phyloP scores from a whole-genome alignment of 2,113 vertebrate genomes.

The Synodontis membranacea region DNA sequence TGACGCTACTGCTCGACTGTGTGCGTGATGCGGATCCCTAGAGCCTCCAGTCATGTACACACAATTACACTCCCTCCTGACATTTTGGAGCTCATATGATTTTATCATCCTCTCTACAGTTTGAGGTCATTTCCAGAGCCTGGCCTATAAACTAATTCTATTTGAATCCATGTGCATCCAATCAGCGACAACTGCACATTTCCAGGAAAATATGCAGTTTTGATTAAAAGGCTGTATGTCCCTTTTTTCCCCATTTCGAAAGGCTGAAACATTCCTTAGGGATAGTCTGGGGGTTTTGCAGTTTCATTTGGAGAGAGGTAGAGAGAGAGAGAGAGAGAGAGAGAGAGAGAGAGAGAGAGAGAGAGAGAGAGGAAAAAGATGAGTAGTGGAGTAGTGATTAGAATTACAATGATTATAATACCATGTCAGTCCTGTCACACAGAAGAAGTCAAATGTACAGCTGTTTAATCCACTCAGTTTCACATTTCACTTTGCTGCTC shows the following conservation, averaged over 20 bases:
- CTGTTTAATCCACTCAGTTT: slow-evolving; percentile 43
- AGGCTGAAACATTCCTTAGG: slow-evolving; percentile 37
- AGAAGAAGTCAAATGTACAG: slow-evolving; percentile 37
- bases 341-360: neutral
- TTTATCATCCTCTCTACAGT: slow-evolving; percentile 33
- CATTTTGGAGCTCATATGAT: slow-evolving; percentile 26
- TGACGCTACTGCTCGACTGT: slow-evolving; percentile 8
- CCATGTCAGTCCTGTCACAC: slow-evolving; percentile 38
- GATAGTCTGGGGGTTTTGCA: slow-evolving; percentile 25
- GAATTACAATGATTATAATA: slow-evolving; percentile 40
- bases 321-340: neutral
- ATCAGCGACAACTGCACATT: slow-evolving; percentile 25
- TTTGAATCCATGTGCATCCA: slow-evolving; percentile 41
- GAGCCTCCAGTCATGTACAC: slow-evolving; percentile 26
- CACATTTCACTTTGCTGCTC: slow-evolving; percentile 13
- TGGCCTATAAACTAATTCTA: slow-evolving; percentile 35
- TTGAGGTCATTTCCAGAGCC: slow-evolving; percentile 38
- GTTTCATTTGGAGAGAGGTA: slow-evolving; percentile 19
- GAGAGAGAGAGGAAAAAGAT: slow-evolving; percentile 1
- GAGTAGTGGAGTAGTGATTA: slow-evolving; percentile 16
- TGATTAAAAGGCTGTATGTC: slow-evolving; percentile 39
- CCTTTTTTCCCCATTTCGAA: slow-evolving; percentile 15
- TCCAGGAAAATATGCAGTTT: slow-evolving; percentile 45
- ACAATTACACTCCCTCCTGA: slow-evolving; percentile 34
- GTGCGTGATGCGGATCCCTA: slow-evolving; percentile 21